A percentile compares a stretch with the other conserved stretches of the same genome.
Conservation (phyloP, 1,140 invertebrate species). For the Drosophila willistoni region DNA sequence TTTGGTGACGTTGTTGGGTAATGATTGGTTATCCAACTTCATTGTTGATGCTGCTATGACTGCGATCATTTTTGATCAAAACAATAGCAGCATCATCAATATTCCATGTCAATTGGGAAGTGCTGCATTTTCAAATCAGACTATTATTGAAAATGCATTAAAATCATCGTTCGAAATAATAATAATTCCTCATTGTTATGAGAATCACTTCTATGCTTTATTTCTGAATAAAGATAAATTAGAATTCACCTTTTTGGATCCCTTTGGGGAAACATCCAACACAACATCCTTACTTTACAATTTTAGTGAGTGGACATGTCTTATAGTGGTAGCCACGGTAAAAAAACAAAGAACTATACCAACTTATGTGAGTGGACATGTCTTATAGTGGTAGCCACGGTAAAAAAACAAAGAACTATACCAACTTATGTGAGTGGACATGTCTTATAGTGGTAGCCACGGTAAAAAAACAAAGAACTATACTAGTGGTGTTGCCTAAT, state of each 20-base stretch:
- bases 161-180: not conserved
- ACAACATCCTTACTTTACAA: too few relatives aligned
- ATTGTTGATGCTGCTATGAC: slow-evolving; percentile 10
- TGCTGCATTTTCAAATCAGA: not conserved
- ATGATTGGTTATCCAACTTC: not conserved
- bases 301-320: too few relatives aligned
- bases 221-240: not conserved
- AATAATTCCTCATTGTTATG: slow-evolving; percentile 2
- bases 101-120: not conserved
- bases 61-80: slow-evolving; percentile 5
- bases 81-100: not conserved
- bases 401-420: too few relatives aligned
- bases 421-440: too few relatives aligned
- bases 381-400: too few relatives aligned
- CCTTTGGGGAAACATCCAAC: not conserved
- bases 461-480: too few relatives aligned
- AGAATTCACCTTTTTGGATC: not conserved
- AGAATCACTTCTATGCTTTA: not conserved
- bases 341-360: too few relatives aligned
- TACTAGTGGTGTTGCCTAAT: too few relatives aligned
- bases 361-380: too few relatives aligned
- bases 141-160: not conserved
- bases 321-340: too few relatives aligned
- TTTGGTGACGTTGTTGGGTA: not conserved
- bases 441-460: too few relatives aligned